A percentile compares a stretch with the other conserved stretches of the same genome.
These are phyloP conservation scores for Pterobdella sp. DNA, from an alignment of 2,888 invertebrate genomes.

Conservation along the genomic window DNA sequence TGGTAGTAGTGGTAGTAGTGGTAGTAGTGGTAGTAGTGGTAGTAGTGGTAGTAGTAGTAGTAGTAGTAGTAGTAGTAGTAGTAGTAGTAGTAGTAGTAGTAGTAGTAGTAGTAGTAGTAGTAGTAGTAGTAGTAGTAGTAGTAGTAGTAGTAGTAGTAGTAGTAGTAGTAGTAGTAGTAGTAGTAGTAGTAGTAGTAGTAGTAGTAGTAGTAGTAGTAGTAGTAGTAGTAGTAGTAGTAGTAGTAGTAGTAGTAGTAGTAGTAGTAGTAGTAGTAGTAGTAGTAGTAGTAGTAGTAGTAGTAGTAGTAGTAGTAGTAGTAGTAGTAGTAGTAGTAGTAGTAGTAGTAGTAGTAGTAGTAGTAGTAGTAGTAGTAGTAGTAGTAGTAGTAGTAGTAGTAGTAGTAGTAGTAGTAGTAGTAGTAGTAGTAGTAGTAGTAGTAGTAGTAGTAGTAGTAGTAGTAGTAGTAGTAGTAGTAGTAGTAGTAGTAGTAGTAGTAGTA, in stretches of 20 bases:
- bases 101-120: conserved; percentile 3
- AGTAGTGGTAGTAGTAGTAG: conserved; percentile 1
- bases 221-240: conserved; percentile 3
- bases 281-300: not conserved
- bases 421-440: not conserved
- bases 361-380: conserved; percentile 2
- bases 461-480: not conserved
- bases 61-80: not conserved
- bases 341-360: not conserved
- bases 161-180: conserved; percentile 3
- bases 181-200: not conserved
- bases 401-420: conserved; percentile 3
- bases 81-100: not conserved
- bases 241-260: not conserved
- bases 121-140: not conserved
- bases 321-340: not conserved
- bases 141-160: not conserved
- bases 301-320: not conserved
- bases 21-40: not conserved
- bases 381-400: not conserved
- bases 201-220: not conserved
- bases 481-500: not conserved
- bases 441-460: not conserved
- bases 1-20: not conserved
- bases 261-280: not conserved